phyloP scores from a whole-genome alignment of 2,888 invertebrate genomes.

The Heteromurus nitidus region DNA sequence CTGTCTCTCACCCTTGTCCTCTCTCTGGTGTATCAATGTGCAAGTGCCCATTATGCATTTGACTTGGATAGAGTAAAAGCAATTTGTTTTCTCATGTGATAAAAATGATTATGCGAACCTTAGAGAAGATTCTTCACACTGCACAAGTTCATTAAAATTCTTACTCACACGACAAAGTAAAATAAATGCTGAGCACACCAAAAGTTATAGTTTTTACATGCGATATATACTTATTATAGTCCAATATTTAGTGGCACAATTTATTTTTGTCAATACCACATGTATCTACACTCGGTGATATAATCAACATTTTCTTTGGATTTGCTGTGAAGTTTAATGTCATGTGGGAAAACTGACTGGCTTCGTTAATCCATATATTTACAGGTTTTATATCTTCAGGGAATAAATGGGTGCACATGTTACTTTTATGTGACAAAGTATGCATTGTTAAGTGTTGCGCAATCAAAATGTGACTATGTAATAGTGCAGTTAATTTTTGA shows the following conservation, averaged over 20 bases:
- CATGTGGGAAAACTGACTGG: constrained; percentile 49
- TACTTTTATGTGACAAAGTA: not conserved
- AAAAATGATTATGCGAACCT: constrained; percentile 11
- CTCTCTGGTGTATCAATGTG: constrained; percentile 17
- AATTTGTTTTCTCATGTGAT: constrained; percentile 24
- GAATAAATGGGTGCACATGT: not conserved
- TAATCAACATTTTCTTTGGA: not conserved
- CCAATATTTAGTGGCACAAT: not conserved
- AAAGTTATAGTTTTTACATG: not conserved
- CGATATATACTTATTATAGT: not conserved
- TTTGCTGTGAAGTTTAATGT: constrained; percentile 52
- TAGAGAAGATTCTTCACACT: constrained; percentile 20
- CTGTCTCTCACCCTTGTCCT: constrained; percentile 30
- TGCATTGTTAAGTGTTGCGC: constrained; percentile 33
- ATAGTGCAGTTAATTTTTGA: not conserved
- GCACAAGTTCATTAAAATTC: not conserved
- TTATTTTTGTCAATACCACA: not conserved
- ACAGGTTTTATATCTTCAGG: too few relatives aligned
- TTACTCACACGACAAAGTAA: constrained; percentile 31
- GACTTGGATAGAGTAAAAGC: constrained; percentile 26
- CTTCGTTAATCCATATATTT: too few relatives aligned
- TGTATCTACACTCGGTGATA: not conserved
- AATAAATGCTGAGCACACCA: not conserved
- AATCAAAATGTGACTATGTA: constrained; percentile 27
- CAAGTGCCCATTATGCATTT: constrained; percentile 15